Evolutionary conservation across 2,113 vertebrate species (phyloP).

Genomic region (Sorex fumeus): DNA sequence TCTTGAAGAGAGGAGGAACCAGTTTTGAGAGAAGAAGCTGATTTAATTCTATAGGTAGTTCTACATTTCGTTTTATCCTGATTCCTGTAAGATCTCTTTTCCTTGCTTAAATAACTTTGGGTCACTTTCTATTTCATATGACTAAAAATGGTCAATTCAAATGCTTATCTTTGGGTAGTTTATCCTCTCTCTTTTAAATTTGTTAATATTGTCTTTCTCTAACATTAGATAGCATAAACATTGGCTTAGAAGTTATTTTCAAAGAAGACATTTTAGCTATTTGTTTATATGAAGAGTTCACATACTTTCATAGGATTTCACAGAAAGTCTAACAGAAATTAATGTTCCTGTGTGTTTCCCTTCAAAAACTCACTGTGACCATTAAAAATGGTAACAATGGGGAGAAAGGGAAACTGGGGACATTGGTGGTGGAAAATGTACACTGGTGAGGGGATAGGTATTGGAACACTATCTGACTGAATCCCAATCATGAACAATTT

Average conservation of each 20-base stretch:
- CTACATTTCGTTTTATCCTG: not conserved
- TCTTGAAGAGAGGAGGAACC: not conserved
- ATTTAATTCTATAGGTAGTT: not conserved
- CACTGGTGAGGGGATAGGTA: no score
- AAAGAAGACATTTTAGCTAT: slow-evolving; percentile 52
- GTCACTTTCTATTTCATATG: not conserved
- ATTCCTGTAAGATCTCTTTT: not conserved
- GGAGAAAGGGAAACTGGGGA: no score
- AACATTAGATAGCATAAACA: slow-evolving; percentile 57
- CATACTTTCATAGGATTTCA: slow-evolving; percentile 47
- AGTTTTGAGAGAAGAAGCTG: not conserved
- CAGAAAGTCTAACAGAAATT: slow-evolving; percentile 65
- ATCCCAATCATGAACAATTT: no score
- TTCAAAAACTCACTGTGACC: slow-evolving; percentile 17
- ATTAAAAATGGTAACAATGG: no score
- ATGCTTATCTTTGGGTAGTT: slow-evolving; percentile 5
- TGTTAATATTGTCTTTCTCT: slow-evolving; percentile 17
- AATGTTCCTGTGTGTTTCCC: slow-evolving; percentile 69
- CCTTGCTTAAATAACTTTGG: not conserved
- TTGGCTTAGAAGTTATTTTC: slow-evolving; percentile 71
- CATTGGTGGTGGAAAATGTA: no score
- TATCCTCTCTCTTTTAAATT: slow-evolving; percentile 48
- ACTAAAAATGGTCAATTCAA: slow-evolving; percentile 35
- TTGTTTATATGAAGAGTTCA: slow-evolving; percentile 71
- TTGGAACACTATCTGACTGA: no score